phyloP scores from a whole-genome alignment of 2,797 vertebrate genomes.

The Pantherophis vulpinus region DNA sequence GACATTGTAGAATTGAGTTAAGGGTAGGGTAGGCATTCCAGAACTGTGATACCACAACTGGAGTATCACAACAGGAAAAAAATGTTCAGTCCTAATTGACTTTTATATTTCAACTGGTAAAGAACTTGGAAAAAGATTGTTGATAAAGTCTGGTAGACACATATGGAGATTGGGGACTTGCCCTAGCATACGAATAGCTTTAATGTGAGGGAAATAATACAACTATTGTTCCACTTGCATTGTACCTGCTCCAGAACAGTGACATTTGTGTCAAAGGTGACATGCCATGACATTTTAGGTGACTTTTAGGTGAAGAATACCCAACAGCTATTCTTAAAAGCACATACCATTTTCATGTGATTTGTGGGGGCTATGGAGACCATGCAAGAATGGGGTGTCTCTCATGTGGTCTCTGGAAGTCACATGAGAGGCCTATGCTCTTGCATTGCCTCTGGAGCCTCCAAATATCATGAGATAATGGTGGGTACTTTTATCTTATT shows the following conservation, averaged over 20 bases:
- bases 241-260: background rate
- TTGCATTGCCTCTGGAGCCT: background rate
- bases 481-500: background rate
- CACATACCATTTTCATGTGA: background rate
- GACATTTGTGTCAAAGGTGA: background rate
- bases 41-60: background rate
- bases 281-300: background rate
- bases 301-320: background rate
- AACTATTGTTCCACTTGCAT: background rate
- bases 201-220: background rate
- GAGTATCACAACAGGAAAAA: background rate
- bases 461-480: background rate
- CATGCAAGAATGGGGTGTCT: background rate
- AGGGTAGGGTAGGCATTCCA: background rate
- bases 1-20: background rate
- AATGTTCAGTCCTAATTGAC: background rate
- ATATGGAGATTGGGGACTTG: background rate
- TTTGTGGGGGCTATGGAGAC: background rate
- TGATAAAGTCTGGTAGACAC: background rate
- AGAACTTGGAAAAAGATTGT: background rate
- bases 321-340: background rate
- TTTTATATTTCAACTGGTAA: background rate
- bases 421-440: background rate
- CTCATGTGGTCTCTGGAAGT: background rate
- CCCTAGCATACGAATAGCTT: background rate